These are phyloP conservation scores for Cervus canadensis DNA, from an alignment of 2,113 vertebrate species.

Conservation along the genomic window DNA sequence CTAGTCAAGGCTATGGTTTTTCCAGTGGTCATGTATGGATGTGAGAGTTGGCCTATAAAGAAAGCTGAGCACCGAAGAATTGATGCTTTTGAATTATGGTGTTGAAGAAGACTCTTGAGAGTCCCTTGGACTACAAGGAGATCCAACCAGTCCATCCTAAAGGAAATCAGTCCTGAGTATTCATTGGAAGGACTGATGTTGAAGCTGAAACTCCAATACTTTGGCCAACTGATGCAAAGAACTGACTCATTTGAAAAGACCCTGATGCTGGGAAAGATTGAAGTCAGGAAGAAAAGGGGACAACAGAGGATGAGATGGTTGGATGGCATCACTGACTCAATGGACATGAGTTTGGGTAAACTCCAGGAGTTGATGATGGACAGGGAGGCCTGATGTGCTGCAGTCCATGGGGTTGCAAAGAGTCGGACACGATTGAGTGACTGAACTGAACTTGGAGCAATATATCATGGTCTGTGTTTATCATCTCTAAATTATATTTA, in stretches of 20 bases:
- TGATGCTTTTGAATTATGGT: not conserved
- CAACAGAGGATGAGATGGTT: not conserved
- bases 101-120: not conserved
- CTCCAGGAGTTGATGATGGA: not conserved
- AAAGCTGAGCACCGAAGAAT: not conserved
- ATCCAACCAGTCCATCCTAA: not conserved
- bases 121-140: not conserved
- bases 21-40: not conserved
- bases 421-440: not conserved
- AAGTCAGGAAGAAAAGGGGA: not conserved
- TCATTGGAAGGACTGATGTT: not conserved
- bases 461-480: not conserved
- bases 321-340: not conserved
- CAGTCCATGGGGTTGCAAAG: not conserved
- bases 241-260: not conserved
- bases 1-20: not conserved
- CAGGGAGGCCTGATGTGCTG: not conserved
- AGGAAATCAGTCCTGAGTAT: not conserved
- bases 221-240: not conserved
- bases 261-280: not conserved
- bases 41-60: not conserved
- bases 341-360: not conserved
- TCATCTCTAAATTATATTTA: constrained; percentile 7
- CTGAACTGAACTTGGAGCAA: not conserved
- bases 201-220: not conserved